Percentiles rank a stretch among this genome's conserved stretches.
These are phyloP conservation scores for Acropora yongei DNA, from an alignment of 64 coral and sea anemone species.

Conservation along the genomic window DNA sequence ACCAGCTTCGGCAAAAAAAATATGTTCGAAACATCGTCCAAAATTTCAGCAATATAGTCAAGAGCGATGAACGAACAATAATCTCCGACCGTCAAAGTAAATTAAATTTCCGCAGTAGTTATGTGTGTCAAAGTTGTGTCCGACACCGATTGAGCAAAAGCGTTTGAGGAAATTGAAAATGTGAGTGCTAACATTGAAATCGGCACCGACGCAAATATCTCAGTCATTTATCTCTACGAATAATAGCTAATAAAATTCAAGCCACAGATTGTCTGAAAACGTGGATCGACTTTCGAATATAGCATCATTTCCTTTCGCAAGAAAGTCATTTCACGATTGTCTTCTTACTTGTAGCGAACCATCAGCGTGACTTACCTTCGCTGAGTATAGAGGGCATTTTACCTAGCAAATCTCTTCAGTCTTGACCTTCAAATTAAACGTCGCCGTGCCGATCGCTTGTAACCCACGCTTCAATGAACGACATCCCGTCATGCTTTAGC, in stretches of 20 bases:
- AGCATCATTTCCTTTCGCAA: neutral
- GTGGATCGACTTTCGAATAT: no score
- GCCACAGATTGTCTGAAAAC: no score
- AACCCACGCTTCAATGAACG: neutral
- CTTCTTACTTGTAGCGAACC: no score
- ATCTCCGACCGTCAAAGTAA: neutral
- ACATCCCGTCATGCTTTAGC: slow-evolving; percentile 7
- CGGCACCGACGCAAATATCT: no score
- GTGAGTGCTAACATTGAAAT: no score
- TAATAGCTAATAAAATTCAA: no score
- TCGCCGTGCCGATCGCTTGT: neutral
- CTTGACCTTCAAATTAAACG: no score
- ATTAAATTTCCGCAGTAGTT: neutral
- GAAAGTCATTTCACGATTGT: neutral
- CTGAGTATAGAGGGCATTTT: slow-evolving; percentile 54
- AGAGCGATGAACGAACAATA: neutral
- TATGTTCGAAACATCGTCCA: neutral
- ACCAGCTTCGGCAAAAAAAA: neutral
- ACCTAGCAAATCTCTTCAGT: neutral
- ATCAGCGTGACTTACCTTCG: slow-evolving; percentile 40
- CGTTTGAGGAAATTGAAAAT: no score
- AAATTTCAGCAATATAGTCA: neutral
- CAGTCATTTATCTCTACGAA: no score
- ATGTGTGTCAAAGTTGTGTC: neutral
- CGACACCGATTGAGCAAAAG: neutral